phyloP scores from a whole-genome alignment of 2,888 invertebrate species.

The Trissolcus brochymenae region DNA sequence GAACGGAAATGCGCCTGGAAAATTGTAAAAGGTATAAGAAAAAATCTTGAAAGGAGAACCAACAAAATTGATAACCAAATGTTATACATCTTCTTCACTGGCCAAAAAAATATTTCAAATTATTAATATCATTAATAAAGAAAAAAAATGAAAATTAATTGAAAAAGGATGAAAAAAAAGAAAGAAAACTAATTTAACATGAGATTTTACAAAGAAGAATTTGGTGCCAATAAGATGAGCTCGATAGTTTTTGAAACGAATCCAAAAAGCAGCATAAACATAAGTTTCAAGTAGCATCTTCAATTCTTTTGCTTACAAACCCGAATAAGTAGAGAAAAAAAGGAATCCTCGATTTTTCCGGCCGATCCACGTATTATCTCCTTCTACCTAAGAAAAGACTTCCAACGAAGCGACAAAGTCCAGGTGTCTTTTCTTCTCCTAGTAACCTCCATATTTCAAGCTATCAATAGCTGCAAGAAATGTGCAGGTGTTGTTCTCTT shows the following conservation, averaged over 20 bases:
- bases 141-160: too few species aligned
- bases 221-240: too few species aligned
- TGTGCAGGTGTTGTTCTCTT: conserved; percentile 66
- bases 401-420: conserved; percentile 63
- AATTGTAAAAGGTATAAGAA: background rate
- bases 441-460: conserved; percentile 68
- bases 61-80: too few species aligned
- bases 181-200: too few species aligned
- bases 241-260: background rate
- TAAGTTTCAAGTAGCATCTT: conserved; percentile 17
- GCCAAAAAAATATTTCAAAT: too few species aligned
- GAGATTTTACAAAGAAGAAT: too few species aligned
- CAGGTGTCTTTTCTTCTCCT: conserved; percentile 63
- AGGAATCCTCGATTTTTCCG: conserved; percentile 18
- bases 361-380: conserved; percentile 25
- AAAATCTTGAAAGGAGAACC: too few species aligned
- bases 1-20: too few species aligned
- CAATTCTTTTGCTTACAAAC: background rate
- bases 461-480: conserved; percentile 66
- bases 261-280: background rate
- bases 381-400: conserved; percentile 32
- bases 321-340: background rate
- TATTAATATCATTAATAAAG: too few species aligned
- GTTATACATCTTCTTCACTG: too few species aligned
- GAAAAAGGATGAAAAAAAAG: too few species aligned